Conservation (phyloP, 2,797 vertebrate species). For the Crax fasciolata region DNA sequence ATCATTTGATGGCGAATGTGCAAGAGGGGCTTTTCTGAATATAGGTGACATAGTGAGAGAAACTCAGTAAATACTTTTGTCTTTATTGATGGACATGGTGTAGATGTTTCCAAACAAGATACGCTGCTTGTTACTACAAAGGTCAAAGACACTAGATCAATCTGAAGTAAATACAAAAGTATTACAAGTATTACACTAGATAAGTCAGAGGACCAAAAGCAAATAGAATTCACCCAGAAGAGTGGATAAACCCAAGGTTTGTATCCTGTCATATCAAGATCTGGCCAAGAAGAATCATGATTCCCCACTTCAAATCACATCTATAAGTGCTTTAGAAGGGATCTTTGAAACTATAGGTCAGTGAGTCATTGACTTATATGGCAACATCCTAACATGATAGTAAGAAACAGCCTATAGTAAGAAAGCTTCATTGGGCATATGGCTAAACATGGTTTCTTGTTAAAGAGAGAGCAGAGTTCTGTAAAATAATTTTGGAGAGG, state of each 20-base stretch:
- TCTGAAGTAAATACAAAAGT: neutral
- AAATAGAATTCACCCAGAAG: neutral
- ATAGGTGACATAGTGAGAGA: neutral
- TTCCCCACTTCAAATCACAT: neutral
- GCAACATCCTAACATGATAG: no score
- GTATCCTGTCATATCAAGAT: neutral
- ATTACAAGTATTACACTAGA: neutral
- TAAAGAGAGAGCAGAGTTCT: neutral
- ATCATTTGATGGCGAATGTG: neutral
- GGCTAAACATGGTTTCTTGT: neutral
- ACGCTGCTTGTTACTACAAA: neutral
- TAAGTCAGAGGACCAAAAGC: neutral
- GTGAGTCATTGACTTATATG: neutral
- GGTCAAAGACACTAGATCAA: neutral
- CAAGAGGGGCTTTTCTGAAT: neutral
- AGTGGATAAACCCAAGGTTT: neutral
- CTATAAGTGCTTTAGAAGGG: neutral
- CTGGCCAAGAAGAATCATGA: neutral
- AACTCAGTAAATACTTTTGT: neutral
- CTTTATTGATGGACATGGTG: neutral
- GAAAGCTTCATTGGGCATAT: neutral
- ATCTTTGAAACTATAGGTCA: neutral
- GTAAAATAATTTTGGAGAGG: fast-evolving
- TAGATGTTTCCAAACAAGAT: neutral
- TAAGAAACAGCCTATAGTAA: no score